Percentiles rank a stretch among this genome's conserved stretches.
Evolutionary conservation across 2,113 vertebrate genomes (phyloP).

Genomic region (Rhegmatorhina hoffmannsi): DNA sequence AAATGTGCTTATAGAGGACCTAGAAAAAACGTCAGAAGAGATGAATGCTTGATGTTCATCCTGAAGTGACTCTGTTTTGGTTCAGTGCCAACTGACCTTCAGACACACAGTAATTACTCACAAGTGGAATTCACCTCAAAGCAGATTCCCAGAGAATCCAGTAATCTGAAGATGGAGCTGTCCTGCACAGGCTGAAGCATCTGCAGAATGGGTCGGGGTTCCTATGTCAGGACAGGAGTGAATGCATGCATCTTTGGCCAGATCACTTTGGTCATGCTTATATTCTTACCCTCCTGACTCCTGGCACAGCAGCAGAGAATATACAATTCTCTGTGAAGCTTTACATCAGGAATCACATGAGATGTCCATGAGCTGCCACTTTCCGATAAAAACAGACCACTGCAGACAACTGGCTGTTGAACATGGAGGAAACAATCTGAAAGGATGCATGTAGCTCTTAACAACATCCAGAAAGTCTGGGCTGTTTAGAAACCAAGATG

Average conservation of each 20-base stretch:
- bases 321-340: not conserved
- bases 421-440: not conserved
- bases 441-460: not conserved
- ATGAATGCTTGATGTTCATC: not conserved
- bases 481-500: not conserved
- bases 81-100: not conserved
- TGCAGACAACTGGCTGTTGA: not conserved
- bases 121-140: not conserved
- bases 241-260: not conserved
- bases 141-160: not conserved
- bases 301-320: not conserved
- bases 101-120: accelerated
- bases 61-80: not conserved
- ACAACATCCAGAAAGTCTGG: not conserved
- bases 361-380: not conserved
- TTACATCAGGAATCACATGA: not conserved
- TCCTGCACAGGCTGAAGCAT: not conserved
- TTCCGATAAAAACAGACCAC: not conserved
- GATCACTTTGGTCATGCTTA: not conserved
- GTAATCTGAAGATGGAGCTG: not conserved
- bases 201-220: not conserved
- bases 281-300: not conserved
- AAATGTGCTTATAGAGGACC: not conserved
- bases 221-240: not conserved
- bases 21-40: not conserved